phyloP scores from a whole-genome alignment of 2,797 vertebrate genomes.

The Phalanger gymnotis region DNA sequence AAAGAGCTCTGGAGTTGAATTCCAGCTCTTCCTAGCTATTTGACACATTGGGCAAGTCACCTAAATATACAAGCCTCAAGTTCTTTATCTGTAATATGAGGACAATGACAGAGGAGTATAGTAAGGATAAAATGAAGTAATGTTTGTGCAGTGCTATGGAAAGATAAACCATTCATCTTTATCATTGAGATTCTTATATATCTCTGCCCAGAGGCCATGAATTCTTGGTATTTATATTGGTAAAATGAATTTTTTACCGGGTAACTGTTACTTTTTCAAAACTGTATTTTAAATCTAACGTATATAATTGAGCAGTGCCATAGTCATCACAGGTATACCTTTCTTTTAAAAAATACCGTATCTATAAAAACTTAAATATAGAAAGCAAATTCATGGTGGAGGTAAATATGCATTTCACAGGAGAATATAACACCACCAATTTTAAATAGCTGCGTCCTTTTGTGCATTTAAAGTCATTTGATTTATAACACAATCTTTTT shows the following conservation, averaged over 20 bases:
- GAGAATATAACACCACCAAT: rapidly evolving
- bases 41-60: background rate
- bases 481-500: background rate
- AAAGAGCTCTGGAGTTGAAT: background rate
- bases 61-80: background rate
- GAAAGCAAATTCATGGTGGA: background rate
- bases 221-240: background rate
- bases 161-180: background rate
- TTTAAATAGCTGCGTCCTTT: background rate
- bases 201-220: background rate
- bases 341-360: background rate
- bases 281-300: background rate
- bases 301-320: background rate
- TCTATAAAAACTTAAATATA: background rate
- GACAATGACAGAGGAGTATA: background rate
- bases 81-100: background rate
- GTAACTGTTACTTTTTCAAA: background rate
- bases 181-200: background rate
- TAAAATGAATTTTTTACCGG: background rate
- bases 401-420: background rate
- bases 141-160: background rate
- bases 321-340: background rate
- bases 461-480: background rate
- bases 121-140: background rate
- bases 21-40: background rate